These are phyloP conservation scores for Pogoniulus pusillus DNA, from an alignment of 2,797 vertebrate genomes.

Conservation along the genomic window DNA sequence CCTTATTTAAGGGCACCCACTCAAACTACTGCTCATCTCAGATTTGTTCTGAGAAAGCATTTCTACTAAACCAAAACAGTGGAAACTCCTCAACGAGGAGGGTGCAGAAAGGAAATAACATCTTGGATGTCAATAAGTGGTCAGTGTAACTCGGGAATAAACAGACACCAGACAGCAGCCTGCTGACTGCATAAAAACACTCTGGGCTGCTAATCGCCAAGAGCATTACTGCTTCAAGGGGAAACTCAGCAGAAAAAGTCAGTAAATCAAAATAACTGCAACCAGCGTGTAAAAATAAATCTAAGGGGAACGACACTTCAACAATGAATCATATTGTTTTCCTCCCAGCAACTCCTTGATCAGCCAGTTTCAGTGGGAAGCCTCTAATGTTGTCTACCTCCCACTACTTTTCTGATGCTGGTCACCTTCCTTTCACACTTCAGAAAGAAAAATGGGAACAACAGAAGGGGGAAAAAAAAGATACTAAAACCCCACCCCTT, in stretches of 20 bases:
- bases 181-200: slow-evolving; percentile 2
- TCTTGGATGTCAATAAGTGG: background rate
- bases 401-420: slow-evolving; percentile 10
- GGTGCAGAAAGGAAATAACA: background rate
- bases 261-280: slow-evolving; percentile 67
- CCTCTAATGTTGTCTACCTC: slow-evolving; percentile 21
- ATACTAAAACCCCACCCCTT: background rate
- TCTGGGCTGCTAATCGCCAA: background rate
- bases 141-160: background rate
- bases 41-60: slow-evolving; percentile 8
- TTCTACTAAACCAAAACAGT: slow-evolving; percentile 17
- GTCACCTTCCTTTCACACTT: background rate
- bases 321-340: slow-evolving; percentile 77
- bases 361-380: slow-evolving; percentile 51
- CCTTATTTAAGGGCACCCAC: background rate
- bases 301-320: slow-evolving; percentile 64
- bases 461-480: background rate
- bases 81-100: background rate
- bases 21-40: too few relatives aligned
- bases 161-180: background rate
- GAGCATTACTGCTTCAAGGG: slow-evolving; percentile 11
- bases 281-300: slow-evolving; percentile 62
- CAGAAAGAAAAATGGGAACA: background rate
- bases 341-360: slow-evolving; percentile 67
- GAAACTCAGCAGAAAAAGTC: slow-evolving; percentile 57